Conservation (phyloP, 2,113 vertebrate species). For the Rattus rattus region DNA sequence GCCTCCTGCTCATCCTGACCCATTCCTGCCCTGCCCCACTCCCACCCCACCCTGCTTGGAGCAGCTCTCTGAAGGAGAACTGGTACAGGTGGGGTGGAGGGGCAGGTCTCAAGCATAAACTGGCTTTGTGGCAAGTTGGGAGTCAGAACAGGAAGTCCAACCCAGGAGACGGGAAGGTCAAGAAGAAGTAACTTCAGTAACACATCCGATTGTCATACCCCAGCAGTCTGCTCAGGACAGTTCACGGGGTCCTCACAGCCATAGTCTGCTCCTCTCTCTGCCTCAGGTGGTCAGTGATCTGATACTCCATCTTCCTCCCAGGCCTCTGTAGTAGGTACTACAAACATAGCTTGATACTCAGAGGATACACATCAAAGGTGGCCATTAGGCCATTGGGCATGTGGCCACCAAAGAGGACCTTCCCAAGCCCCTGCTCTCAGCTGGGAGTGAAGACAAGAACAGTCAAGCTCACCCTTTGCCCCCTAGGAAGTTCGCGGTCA, state of each 20-base stretch:
- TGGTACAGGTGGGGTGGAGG: background rate
- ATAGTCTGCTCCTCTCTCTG: background rate
- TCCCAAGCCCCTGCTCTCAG: background rate
- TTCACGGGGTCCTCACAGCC: accelerated
- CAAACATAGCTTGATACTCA: accelerated
- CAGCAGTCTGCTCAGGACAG: accelerated
- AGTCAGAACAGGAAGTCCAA: background rate
- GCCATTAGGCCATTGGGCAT: background rate
- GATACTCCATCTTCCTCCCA: background rate
- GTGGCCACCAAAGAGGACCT: accelerated
- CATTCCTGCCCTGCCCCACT: background rate
- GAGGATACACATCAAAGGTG: background rate
- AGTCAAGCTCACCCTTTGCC: background rate
- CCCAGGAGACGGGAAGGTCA: background rate
- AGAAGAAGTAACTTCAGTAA: background rate
- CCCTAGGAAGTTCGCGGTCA: background rate
- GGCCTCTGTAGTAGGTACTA: background rate
- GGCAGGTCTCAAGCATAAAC: background rate
- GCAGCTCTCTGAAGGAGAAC: background rate
- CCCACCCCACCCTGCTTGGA: background rate
- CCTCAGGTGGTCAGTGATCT: accelerated
- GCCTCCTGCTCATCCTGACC: accelerated
- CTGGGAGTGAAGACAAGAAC: background rate
- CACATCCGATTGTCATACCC: background rate
- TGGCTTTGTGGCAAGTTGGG: background rate